Evolutionary conservation across 1,140 invertebrate genomes (phyloP), one percentile per base, ranked within the genome.

Genomic region (Homalodisca vitripennis): DNA sequence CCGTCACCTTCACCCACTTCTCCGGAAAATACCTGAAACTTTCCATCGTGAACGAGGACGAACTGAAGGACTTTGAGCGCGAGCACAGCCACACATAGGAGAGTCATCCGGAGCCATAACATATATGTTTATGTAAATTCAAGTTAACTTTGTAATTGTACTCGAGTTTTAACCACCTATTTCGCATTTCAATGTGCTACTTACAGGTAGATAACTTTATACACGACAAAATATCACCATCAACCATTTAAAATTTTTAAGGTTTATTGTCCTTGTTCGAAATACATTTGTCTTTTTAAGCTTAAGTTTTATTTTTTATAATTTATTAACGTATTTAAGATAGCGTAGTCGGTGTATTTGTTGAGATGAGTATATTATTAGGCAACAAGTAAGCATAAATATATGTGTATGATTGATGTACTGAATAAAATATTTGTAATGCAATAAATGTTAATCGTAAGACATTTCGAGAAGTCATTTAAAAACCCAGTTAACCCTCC

Each of bases 21-120:
- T 84, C 91, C 67, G 92, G 92, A 24, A 87, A 87, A 48, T 84
- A 92, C 47, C 82, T 88, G 64, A 87, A 92, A 78, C 85, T 91
- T 69, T 81, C 90, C 76, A 88, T 94, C 72, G 74, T 87, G 22
- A 92, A 93, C 78, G 79, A 91, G 66, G 78, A 81, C 10, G 83
- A 86, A 41, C 77, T 88, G 22, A 75, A 80, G 34, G 74, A 72
- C 24, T 64, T 55, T 32, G 75, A 76, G 68, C 57, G 12, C 12
- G 24, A 51, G 2, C 10, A 46, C 26, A 65, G 68, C 26, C 22
- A 24, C 24, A 51, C 47, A 29, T 74, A 76, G 32, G 2, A 1
- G 30, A 24, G 14, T 6, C 55, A 24, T 27, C 14, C 12, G 14
- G 12, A 6, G 3, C 14, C n/a, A 60, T 22, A 6, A 14, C 26